Base-by-base conservation (phyloP, 2,113 vertebrate species). In the Climacteris rufus region DNA sequence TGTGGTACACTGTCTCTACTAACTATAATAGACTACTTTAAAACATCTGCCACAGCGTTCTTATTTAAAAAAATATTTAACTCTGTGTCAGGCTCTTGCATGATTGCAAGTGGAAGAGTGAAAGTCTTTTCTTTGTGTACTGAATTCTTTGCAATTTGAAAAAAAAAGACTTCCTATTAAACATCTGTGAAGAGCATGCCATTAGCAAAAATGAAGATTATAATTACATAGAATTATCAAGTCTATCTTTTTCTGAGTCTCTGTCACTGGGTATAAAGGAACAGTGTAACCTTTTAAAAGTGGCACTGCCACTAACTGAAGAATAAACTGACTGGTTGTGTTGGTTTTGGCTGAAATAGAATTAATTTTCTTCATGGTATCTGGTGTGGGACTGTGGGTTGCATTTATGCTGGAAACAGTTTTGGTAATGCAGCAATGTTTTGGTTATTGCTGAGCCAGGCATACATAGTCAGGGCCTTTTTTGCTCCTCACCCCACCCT, bases 1-100 rank as follows among this genome's bases (percentile, higher is more conserved):
- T 27, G 27, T 27, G 52, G 7, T 9, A 24, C 10, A 2, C 24
- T 8, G 1, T 4, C 11, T 4, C 31, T 7, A 18, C 31, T 30
- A 86, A 8, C 16, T 76, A 1, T 10, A 22, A 33, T 1, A 31
- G 13, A 3, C 37, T 37, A 15, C 44, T 68, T 35, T 19, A 15
- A 87, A 52, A 23, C 7, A 18, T 7, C 37, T 33, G 4, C 23
- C 27, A 18, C 15, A 10, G 31, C 31, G 23, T 52, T 68, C 63
- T 22, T 27, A 15, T 18, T 25, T 1, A 15, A 35, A 68, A 44
- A 35, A 59, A 3, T 27, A 4, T 15, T 56, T n/a, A 56, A n/a
- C 7, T 25, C 6, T 12, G 3, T 52, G 15, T 45, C 52, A n/a
- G 31, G 40, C 20, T 53, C 15, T 12, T 39, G 20, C 6, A 6